Evolutionary conservation across 2,797 vertebrate genomes (phyloP).

Genomic region (Morus bassanus): DNA sequence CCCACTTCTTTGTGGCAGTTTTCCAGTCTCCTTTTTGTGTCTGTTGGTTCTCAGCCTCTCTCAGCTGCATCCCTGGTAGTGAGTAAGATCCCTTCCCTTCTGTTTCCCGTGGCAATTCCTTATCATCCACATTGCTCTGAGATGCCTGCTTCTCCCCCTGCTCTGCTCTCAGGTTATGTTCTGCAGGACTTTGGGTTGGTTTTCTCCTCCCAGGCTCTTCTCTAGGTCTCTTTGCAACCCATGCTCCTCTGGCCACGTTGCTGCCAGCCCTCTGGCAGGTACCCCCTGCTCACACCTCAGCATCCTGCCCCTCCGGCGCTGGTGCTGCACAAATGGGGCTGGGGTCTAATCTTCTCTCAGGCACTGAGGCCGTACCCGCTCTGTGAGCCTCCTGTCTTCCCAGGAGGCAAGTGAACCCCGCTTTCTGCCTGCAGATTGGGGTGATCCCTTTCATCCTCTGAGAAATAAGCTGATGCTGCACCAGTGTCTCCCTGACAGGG

Average conservation of each 20-base stretch:
- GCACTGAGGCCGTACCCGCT: neutral
- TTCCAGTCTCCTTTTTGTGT: neutral
- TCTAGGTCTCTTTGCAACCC: neutral
- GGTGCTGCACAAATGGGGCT: neutral
- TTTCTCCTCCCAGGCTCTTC: neutral
- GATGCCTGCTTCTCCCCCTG: neutral
- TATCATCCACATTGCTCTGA: neutral
- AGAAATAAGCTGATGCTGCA: neutral
- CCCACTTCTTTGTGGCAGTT: neutral
- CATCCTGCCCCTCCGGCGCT: neutral
- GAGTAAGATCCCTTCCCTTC: neutral
- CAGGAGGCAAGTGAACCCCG: neutral
- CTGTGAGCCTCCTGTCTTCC: neutral
- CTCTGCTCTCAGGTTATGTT: neutral
- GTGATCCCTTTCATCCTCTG: neutral
- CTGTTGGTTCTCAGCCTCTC: neutral
- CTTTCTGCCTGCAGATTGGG: neutral
- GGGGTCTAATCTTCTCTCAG: neutral
- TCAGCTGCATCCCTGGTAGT: neutral
- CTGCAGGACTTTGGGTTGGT: neutral
- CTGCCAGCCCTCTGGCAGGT: neutral
- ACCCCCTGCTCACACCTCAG: neutral
- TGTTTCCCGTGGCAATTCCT: neutral
- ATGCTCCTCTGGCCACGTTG: accelerated
- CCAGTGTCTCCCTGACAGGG: accelerated